These are phyloP conservation scores for Hydropsyche betteni DNA, from an alignment of 2,888 invertebrate genomes.

Conservation along the genomic window DNA sequence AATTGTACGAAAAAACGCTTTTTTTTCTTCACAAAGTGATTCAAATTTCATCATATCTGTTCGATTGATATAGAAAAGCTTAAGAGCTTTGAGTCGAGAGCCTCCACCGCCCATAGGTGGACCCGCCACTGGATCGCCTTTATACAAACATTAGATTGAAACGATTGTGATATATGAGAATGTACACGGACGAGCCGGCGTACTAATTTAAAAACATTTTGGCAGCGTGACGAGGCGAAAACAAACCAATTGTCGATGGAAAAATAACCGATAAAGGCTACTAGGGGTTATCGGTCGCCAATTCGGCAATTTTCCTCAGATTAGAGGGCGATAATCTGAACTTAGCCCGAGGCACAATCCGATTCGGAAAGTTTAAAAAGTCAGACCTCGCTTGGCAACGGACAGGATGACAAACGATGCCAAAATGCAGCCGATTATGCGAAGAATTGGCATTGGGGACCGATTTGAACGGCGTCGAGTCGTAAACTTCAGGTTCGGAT, in stretches of 20 bases:
- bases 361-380: background rate
- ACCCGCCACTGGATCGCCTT: background rate
- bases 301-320: too few relatives aligned
- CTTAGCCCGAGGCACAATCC: background rate
- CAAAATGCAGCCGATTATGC: slow-evolving; percentile 25
- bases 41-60: too few relatives aligned
- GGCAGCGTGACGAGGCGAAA: background rate
- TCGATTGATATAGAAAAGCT: too few relatives aligned
- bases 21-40: too few relatives aligned
- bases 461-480: slow-evolving; percentile 10
- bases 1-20: too few relatives aligned
- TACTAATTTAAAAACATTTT: slow-evolving; percentile 21
- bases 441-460: slow-evolving; percentile 21
- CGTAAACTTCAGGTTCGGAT: slow-evolving; percentile 20
- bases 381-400: slow-evolving; percentile 13
- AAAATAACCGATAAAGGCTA: too few relatives aligned
- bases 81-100: too few relatives aligned
- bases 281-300: too few relatives aligned
- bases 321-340: too few relatives aligned
- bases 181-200: background rate
- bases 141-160: background rate
- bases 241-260: slow-evolving; percentile 21
- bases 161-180: slow-evolving; percentile 17
- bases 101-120: too few relatives aligned
- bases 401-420: slow-evolving; percentile 16